Base-by-base conservation (phyloP, 2,797 vertebrate genomes). In the Sebastes vulpes region DNA sequence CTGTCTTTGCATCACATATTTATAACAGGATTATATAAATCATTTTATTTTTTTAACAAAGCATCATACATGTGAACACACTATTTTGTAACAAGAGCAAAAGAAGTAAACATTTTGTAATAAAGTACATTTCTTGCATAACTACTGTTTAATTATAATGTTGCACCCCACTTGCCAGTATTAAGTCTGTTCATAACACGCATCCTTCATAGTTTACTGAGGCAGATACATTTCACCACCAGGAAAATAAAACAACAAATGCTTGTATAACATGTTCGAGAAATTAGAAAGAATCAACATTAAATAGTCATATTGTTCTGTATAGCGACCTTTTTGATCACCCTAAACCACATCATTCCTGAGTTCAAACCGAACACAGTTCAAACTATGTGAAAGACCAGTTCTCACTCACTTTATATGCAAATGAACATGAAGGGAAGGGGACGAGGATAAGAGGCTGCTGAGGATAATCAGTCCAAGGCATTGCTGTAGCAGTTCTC, bases 401-500 rank as follows among this genome's bases (percentile, higher is more conserved):
- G 26, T 87, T 86, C 79, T 90, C 59, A 50, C 48, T 50, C 60
- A 83, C 82, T 90, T 87, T 82, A 77, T 76, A 90, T 88, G 86
- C 60, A 85, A 88, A 91, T 81, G 69, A 84, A 68, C 21, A 31
- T 16, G 50, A 72, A 70, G 77, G 50, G 79, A 81, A 83, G 58
- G 42, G 75, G 32, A 21, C 8, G 61, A 46, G 82, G 72, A 71
- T 53, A 75, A 82, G 77, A 81, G 72, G 73, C 67, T 21, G 65
- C 77, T 67, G 79, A 72, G 35, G 77, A 81, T 76, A 90, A 96
- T 88, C 93, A 97, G 94, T 97, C 98, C 79, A 97, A 95, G 79
- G 96, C 90, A 14, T 95, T 96, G 86, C 95, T 89, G n/a, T 98
- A 99, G 94, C 98, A 99, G 86, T 86, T 96, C 82, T 97, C 97